Evolutionary conservation across 2,113 vertebrate species (phyloP), one percentile per base, ranked within the genome.

Genomic region (Corythoichthys intestinalis): DNA sequence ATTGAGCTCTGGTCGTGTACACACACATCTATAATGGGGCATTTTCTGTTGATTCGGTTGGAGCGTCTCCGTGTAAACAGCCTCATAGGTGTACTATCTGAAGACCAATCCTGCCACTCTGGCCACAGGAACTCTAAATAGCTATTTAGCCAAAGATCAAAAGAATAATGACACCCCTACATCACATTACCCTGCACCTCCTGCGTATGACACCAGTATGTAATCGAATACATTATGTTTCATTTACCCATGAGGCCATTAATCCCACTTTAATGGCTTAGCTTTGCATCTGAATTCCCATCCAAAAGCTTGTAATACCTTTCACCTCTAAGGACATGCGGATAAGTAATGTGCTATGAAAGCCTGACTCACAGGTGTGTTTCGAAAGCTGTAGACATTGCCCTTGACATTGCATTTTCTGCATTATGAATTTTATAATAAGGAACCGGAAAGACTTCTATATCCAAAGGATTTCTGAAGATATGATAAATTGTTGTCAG

Each of bases 231-330:
- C 79, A 81, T 81, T 66, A 74, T 71, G 67, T 79, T 71, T 70
- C 75, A 82, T 83, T 85, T 81, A 77, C 71, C 60, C 71, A 44
- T 2, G 63, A 70, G 75, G 56, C 79, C 77, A 82, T 82, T 87
- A 83, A 89, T 86, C 83, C 83, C 75, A 74, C 39, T 77, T 64
- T 82, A 87, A 85, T 83, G 70, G 74, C 72, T 70, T 17, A 46
- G 77, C 75, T 80, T 79, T 81, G 71, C 68, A 77, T 85, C 71
- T 66, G 62, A 74, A 78, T 84, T 72, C 65, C 47, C 57, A 73
- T 79, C 76, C 65, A 79, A 77, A 49, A 56, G 74, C 49, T 67
- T 47, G 65, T 80, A 76, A 73, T 77, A 72, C 50, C 52, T 56
- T 67, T 35, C 56, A 63, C 70, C 72, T 82, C 65, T 38, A 44